Conservation (phyloP, 2,797 vertebrate species). For the Enteromius afrohamiltoni region DNA sequence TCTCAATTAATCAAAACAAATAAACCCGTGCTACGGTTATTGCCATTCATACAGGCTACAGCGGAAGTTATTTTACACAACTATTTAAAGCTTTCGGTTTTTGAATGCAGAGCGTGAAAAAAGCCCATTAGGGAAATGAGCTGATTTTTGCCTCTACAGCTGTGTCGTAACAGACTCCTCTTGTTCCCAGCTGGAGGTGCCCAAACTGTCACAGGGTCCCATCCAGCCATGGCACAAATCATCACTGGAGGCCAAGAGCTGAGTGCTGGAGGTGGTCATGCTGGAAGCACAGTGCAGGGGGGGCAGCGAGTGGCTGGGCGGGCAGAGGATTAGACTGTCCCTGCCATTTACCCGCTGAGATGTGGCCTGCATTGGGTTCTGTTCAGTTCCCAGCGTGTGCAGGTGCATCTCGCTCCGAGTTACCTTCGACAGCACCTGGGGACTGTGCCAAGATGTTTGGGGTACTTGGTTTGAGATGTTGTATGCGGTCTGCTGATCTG, state of each 20-base stretch:
- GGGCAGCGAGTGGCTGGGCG: conserved; percentile 74
- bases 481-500: conserved; percentile 78
- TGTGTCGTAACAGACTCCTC: conserved; percentile 86
- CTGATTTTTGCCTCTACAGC: conserved; percentile 63
- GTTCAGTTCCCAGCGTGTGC: conserved; percentile 74
- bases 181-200: conserved; percentile 84
- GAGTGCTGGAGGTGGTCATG: conserved; percentile 84
- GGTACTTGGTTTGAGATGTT: conserved; percentile 85
- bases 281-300: conserved; percentile 86
- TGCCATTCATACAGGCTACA: no score
- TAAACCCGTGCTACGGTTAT: no score
- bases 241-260: conserved; percentile 84
- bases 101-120: no score
- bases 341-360: conserved; percentile 71
- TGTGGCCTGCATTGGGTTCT: conserved; percentile 53
- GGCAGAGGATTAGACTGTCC: conserved; percentile 77
- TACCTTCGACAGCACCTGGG: conserved; percentile 78
- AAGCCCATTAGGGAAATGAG: neutral
- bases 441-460: conserved; percentile 81
- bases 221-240: conserved; percentile 85
- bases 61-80: no score
- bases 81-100: no score
- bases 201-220: conserved; percentile 82
- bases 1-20: no score
- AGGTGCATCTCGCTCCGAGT: conserved; percentile 84